phyloP scores from a whole-genome alignment of 2,797 vertebrate genomes.

The Thaleichthys pacificus region DNA sequence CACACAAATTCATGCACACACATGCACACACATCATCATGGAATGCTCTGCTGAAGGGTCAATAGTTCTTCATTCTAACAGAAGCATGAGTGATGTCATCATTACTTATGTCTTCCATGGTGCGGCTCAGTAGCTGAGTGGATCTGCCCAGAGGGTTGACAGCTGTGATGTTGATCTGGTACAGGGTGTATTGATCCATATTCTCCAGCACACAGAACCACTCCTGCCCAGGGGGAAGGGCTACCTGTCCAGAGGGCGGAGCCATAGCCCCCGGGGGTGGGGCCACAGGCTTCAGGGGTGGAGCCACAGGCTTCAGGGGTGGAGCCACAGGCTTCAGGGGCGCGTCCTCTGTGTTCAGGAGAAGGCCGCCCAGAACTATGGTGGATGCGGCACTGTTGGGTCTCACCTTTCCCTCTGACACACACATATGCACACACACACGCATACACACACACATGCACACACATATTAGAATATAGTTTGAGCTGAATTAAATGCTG shows the following conservation, averaged over 20 bases:
- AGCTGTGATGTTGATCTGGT: slow-evolving; percentile 76
- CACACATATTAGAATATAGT: slow-evolving; percentile 10
- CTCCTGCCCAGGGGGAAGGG: slow-evolving; percentile 14
- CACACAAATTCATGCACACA: neutral
- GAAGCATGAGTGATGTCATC: neutral
- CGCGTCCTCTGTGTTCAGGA: too few species aligned
- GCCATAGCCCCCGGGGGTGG: slow-evolving; percentile 23
- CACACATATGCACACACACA: slow-evolving; percentile 16
- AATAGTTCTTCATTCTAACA: neutral
- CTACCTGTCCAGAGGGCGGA: slow-evolving; percentile 1
- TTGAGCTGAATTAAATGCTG: neutral
- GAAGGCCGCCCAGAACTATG: slow-evolving; percentile 30
- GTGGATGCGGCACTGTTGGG: slow-evolving; percentile 39
- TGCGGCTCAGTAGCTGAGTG: slow-evolving; percentile 57
- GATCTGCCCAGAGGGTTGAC: slow-evolving; percentile 57
- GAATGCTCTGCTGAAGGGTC: neutral
- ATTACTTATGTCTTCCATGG: slow-evolving; percentile 75
- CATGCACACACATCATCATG: neutral
- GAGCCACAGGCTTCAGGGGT: slow-evolving; percentile 22
- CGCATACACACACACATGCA: slow-evolving; percentile 13
- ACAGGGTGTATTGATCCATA: slow-evolving; percentile 65
- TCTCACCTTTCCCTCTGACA: slow-evolving; percentile 53
- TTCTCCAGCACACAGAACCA: slow-evolving; percentile 64
- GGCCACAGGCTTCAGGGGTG: slow-evolving; percentile 6
- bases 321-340: slow-evolving; percentile 1